phyloP scores from a whole-genome alignment of 1,140 invertebrate genomes.

The Caenorhabditis brenneri region DNA sequence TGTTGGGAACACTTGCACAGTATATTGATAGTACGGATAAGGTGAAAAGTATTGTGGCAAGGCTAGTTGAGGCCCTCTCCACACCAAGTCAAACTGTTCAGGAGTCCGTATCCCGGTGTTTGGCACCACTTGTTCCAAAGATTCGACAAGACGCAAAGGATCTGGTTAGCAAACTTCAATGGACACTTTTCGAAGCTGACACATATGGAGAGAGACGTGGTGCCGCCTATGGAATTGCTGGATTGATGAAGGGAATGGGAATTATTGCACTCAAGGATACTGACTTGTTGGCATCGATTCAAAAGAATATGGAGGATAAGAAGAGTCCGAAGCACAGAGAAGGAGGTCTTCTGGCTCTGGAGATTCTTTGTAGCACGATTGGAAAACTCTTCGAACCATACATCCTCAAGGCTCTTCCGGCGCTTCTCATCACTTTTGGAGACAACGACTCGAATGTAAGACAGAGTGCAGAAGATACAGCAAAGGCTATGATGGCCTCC shows the following conservation, averaged over 20 bases:
- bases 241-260: constrained; percentile 90
- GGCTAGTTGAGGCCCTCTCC: constrained; percentile 86
- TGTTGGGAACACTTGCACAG: constrained; percentile 92
- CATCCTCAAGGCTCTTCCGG: constrained; percentile 92
- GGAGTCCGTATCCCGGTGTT: constrained; percentile 93
- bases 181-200: constrained; percentile 86
- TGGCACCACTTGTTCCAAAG: constrained; percentile 83
- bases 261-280: constrained; percentile 74
- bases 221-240: constrained; percentile 86
- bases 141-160: constrained; percentile 77
- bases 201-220: constrained; percentile 95
- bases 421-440: constrained; percentile 92
- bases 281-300: constrained; percentile 15
- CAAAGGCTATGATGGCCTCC: constrained; percentile 91
- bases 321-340: constrained; percentile 73
- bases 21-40: constrained; percentile 89
- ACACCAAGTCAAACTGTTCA: constrained; percentile 90
- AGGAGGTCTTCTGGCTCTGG: constrained; percentile 94
- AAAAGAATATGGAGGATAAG: constrained; percentile 48
- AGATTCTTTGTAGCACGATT: constrained; percentile 82
- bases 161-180: constrained; percentile 85
- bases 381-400: constrained; percentile 90
- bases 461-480: constrained; percentile 82
- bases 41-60: constrained; percentile 88
- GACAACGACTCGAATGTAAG: constrained; percentile 82